Evolutionary conservation across 92 coral and sea anemone genomes (phyloP), one percentile per base, ranked within the genome.

Genomic region (Siderastrea siderea): DNA sequence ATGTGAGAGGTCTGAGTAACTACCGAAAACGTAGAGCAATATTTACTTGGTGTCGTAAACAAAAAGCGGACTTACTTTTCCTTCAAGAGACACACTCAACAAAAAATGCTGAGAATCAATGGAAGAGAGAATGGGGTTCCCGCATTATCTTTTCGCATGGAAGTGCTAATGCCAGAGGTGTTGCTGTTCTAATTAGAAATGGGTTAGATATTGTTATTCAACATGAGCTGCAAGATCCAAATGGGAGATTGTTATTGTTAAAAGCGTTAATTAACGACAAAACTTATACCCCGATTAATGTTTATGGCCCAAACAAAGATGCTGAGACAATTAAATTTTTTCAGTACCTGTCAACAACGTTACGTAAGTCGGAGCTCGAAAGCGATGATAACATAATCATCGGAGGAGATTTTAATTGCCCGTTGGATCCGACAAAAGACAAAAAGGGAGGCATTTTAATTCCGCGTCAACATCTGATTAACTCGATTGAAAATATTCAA

Each of bases 51-150:
- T 71, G 84, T 10, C 78, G 79, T 55, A 86, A 78, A 51, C 85
- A 79, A 71, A 79, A 79, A 51, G 79, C 80, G 19, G 90, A 87
- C 8, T 51, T 73, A 10, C 62, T 61, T 49, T 85, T 85, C 66
- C 62, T 75, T 46, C 89, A 85, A 68, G 89, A 85, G 62, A 85
- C 89, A 6, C 75, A 85, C 65, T 84, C 87, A 19, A 73, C 80
- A 14, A 66, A 65, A 58, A 52, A 12, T 7, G 19, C 10, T 51
- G 89, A 85, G 55, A 47, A 7, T 26, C 17, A 62, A 51, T 85
- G 82, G 82, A 63, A 75, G 43, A 85, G 19, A 46, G 89, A 85
- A 85, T 85, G 89, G 89, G 89, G 81, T 58, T 72, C 88, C 48
- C 12, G 47, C 4, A 48, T 74, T 16, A 60, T 11, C 45, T 63